Conservation (phyloP, 2,888 invertebrate species). For the Drosophila nigritarsus region DNA sequence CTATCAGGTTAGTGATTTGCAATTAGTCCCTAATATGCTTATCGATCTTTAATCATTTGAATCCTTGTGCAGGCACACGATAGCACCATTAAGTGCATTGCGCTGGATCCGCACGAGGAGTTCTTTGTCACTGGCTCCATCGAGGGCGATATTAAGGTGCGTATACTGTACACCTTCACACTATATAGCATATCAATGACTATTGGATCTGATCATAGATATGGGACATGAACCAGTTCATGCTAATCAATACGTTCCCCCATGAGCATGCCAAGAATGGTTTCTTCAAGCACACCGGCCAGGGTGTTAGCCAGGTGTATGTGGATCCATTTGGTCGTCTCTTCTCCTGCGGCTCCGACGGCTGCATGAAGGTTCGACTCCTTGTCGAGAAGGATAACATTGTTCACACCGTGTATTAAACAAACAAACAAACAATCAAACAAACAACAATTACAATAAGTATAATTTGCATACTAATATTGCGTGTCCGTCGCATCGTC, state of each 20-base stretch:
- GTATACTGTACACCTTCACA: conserved; percentile 5
- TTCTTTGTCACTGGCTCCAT: conserved; percentile 98
- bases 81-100: conserved; percentile 96
- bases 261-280: conserved; percentile 98
- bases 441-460: conserved; percentile 16
- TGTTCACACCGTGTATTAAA: conserved; percentile 87
- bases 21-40: background rate
- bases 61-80: conserved; percentile 91
- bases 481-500: conserved; percentile 30
- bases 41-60: too few relatives aligned
- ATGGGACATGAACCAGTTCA: conserved; percentile 96
- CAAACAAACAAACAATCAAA: conserved; percentile 9
- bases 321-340: conserved; percentile 95
- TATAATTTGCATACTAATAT: conserved; percentile 45
- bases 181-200: background rate
- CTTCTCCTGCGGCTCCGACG: conserved; percentile 99
- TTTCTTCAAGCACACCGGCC: conserved; percentile 98
- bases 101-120: conserved; percentile 97
- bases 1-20: conserved; percentile 86
- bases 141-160: conserved; percentile 95
- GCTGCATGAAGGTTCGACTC: conserved; percentile 98
- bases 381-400: conserved; percentile 92
- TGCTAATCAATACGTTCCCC: conserved; percentile 93
- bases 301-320: conserved; percentile 97
- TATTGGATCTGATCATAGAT: conserved; percentile 87